Percentiles rank a stretch among this genome's conserved stretches.
phyloP scores from a whole-genome alignment of 2,113 vertebrate genomes.

The Gallinago undulata region DNA sequence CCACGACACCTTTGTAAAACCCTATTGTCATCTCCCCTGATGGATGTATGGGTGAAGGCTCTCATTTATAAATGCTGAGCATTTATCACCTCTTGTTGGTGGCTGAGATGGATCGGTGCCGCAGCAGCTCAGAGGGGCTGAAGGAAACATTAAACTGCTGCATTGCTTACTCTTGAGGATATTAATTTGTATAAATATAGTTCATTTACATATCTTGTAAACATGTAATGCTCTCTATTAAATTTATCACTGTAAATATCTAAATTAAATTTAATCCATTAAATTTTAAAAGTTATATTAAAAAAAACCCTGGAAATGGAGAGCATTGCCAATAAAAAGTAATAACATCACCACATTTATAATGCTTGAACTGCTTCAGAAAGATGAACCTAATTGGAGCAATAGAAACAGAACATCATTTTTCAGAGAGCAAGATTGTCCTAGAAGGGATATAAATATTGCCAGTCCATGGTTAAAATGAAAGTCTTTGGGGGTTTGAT shows the following conservation, averaged over 20 bases:
- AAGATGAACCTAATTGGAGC: slow-evolving; percentile 54
- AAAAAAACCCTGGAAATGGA: slow-evolving; percentile 46
- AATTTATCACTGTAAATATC: slow-evolving; percentile 72
- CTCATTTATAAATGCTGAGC: background rate
- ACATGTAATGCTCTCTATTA: slow-evolving; percentile 65
- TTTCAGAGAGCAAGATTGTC: slow-evolving; percentile 1
- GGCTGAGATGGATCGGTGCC: slow-evolving; percentile 12
- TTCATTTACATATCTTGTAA: slow-evolving; percentile 75
- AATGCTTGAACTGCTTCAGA: slow-evolving; percentile 36
- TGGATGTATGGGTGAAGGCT: background rate
- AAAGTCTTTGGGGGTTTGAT: background rate
- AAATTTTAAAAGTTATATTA: slow-evolving; percentile 61
- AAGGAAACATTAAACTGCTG: slow-evolving; percentile 32
- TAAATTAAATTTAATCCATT: slow-evolving; percentile 74
- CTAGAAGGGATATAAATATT: slow-evolving; percentile 23
- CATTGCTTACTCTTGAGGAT: slow-evolving; percentile 58
- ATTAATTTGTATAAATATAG: slow-evolving; percentile 66
- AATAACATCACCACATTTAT: slow-evolving; percentile 46
- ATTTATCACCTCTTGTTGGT: slow-evolving; percentile 43
- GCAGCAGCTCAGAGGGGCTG: slow-evolving; percentile 1
- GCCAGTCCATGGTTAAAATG: background rate
- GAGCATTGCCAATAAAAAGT: slow-evolving; percentile 53
- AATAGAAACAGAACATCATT: background rate
- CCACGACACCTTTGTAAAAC: slow-evolving; percentile 13
- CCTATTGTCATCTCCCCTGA: slow-evolving; percentile 17